These are phyloP conservation scores for Epizoanthus rinbou DNA, from an alignment of 92 coral and sea anemone species.

Conservation along the genomic window DNA sequence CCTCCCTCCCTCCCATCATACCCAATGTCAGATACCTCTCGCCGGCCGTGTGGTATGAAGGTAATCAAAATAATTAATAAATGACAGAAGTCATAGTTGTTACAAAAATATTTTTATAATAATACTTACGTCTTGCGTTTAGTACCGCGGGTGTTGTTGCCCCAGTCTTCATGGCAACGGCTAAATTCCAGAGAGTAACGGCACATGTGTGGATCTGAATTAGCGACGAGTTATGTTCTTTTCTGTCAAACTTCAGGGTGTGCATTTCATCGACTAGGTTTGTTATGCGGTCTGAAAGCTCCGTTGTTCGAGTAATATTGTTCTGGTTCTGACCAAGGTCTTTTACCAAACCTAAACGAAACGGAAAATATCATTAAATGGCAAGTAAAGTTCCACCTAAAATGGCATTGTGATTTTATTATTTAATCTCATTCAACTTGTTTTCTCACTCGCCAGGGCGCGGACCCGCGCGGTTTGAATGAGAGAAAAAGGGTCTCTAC, in stretches of 20 bases:
- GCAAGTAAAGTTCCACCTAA: too few species aligned
- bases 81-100: not conserved
- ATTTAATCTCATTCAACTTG: too few species aligned
- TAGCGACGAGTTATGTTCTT: constrained; percentile 73
- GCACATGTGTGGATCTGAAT: constrained; percentile 95
- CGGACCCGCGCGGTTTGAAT: too few species aligned
- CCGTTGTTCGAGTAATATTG: constrained; percentile 59
- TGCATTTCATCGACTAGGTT: constrained; percentile 73
- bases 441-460: too few species aligned
- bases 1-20: too few species aligned
- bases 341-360: constrained; percentile 74
- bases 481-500: too few species aligned
- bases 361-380: too few species aligned
- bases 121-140: constrained; percentile 88
- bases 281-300: constrained; percentile 72
- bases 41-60: too few species aligned
- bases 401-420: too few species aligned
- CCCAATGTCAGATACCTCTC: too few species aligned
- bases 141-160: constrained; percentile 58
- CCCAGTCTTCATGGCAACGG: constrained; percentile 95
- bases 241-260: constrained; percentile 71
- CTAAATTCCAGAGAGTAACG: constrained; percentile 91
- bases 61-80: too few species aligned
- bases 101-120: not conserved
- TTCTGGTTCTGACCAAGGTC: constrained; percentile 87